These are phyloP conservation scores for Rhabdophis nuchalis DNA, from an alignment of 2,797 vertebrate genomes.

Conservation along the genomic window DNA sequence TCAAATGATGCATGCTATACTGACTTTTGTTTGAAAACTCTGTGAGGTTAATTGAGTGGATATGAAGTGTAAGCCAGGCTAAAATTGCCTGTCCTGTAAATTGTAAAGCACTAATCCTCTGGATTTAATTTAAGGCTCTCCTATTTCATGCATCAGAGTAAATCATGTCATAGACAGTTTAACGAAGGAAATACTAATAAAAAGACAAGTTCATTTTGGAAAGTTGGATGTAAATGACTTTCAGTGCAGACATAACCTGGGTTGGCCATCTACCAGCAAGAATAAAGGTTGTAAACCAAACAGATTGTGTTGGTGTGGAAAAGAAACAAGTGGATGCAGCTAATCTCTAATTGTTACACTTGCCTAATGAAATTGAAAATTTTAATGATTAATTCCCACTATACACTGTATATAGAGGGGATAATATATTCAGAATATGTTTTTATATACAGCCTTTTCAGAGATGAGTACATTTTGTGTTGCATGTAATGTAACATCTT, in stretches of 20 bases:
- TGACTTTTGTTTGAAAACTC: slow-evolving; percentile 64
- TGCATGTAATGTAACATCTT: slow-evolving; percentile 3
- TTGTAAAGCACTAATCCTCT: slow-evolving; percentile 60
- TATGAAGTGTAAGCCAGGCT: slow-evolving; percentile 63
- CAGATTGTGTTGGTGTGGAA: neutral
- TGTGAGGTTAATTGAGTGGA: slow-evolving; percentile 69
- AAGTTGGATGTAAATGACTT: slow-evolving; percentile 33
- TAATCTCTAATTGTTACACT: slow-evolving; percentile 33
- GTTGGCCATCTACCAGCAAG: neutral
- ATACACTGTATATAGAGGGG: slow-evolving; percentile 36
- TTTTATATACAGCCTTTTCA: slow-evolving; percentile 42
- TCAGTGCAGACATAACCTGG: slow-evolving; percentile 1
- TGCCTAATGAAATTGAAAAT: slow-evolving; percentile 15
- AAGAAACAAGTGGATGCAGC: neutral
- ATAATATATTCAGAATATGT: slow-evolving; percentile 12
- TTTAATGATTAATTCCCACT: neutral
- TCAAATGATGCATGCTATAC: slow-evolving; percentile 45
- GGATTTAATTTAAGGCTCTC: slow-evolving; percentile 56
- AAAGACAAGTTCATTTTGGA: slow-evolving; percentile 47
- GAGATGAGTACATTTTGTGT: neutral
- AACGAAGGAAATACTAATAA: slow-evolving; percentile 52
- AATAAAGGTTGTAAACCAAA: neutral
- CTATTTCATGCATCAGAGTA: slow-evolving; percentile 46
- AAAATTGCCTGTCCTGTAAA: slow-evolving; percentile 54
- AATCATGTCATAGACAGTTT: slow-evolving; percentile 34